Evolutionary conservation across 2,888 invertebrate genomes (phyloP).

Genomic region (Corythucha ciliata): DNA sequence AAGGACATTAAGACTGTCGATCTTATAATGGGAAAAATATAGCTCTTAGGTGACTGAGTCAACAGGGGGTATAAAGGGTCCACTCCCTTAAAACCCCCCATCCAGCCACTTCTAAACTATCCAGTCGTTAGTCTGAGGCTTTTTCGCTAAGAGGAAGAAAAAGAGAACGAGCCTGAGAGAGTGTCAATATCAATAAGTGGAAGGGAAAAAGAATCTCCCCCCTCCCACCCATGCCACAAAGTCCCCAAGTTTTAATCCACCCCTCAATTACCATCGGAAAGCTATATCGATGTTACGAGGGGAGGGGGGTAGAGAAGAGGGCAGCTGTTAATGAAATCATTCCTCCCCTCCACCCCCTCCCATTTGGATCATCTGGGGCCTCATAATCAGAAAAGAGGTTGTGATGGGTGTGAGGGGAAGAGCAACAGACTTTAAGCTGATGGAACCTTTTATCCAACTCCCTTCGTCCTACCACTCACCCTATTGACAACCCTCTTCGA

Average conservation of each 20-base stretch:
- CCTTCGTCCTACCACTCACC: conserved; percentile 5
- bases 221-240: conserved; percentile 10
- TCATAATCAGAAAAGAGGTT: conserved; percentile 17
- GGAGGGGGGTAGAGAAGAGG: neutral
- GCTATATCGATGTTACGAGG: conserved; percentile 27
- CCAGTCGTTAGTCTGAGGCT: neutral
- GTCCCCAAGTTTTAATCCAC: too few relatives aligned
- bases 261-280: conserved; percentile 35
- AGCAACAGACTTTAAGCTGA: conserved; percentile 19
- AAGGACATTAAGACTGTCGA: too few relatives aligned
- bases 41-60: conserved; percentile 17
- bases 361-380: conserved; percentile 6
- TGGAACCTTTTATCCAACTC: conserved; percentile 11
- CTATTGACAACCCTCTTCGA: too few relatives aligned
- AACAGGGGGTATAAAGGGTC: conserved; percentile 16
- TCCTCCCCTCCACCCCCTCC: conserved; percentile 22
- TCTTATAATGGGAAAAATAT: conserved; percentile 15
- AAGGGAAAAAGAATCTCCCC: conserved; percentile 43
- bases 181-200: conserved; percentile 38
- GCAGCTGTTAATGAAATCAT: conserved; percentile 35
- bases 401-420: too few relatives aligned
- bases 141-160: neutral
- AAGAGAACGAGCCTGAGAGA: neutral
- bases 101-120: neutral
- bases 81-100: neutral